A percentile compares a stretch with the other conserved stretches of the same genome.
Conservation (phyloP, 2,113 vertebrate genomes). For the Macquaria australasica region DNA sequence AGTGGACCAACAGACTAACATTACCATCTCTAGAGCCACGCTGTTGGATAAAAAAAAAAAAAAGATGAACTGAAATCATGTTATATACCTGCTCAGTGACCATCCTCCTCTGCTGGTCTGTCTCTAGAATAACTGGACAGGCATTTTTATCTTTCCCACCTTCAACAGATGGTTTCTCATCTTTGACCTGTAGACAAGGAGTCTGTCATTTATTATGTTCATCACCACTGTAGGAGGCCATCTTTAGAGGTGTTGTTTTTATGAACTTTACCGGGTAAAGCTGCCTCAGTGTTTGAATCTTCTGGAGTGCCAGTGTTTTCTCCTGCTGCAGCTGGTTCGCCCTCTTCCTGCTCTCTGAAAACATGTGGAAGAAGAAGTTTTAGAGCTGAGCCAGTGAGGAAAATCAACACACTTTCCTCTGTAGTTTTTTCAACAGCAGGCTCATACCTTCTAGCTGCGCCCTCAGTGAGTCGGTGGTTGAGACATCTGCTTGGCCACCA, state of each 20-base stretch:
- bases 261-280: constrained; percentile 63
- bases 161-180: constrained; percentile 37
- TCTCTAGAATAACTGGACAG: constrained; percentile 40
- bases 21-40: background rate
- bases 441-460: constrained; percentile 67
- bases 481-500: background rate
- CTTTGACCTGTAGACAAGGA: constrained; percentile 61
- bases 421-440: background rate
- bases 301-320: constrained; percentile 58
- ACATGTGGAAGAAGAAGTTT: background rate
- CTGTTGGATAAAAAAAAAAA: background rate
- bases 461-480: constrained; percentile 38
- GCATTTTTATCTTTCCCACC: constrained; percentile 46
- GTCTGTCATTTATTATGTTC: background rate
- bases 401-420: background rate
- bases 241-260: background rate
- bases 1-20: background rate
- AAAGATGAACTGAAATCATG: background rate
- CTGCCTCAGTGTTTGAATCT: constrained; percentile 40
- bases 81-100: constrained; percentile 85
- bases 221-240: background rate
- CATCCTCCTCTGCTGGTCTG: constrained; percentile 79
- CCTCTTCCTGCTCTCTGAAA: constrained; percentile 63
- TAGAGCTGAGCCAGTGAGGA: background rate
- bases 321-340: constrained; percentile 62